Conservation (phyloP, 2,888 invertebrate species). For the Eucera pruinosa region DNA sequence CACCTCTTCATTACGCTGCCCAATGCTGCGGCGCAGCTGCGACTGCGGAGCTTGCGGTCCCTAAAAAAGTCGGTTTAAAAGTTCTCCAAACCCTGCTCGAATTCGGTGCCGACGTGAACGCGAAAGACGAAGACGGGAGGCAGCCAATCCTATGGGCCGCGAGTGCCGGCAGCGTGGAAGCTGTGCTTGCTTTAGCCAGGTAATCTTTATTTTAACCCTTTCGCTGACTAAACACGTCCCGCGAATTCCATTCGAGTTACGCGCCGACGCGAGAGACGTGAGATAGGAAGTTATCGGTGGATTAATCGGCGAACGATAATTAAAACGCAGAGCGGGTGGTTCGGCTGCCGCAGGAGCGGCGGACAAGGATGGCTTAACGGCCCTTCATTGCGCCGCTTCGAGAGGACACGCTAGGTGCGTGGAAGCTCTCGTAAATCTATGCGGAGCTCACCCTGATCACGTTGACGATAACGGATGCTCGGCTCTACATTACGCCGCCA, state of each 20-base stretch:
- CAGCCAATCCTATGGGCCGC: constrained; percentile 99
- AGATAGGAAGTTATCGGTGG: no score
- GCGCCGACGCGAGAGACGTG: no score
- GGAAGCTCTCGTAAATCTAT: constrained; percentile 93
- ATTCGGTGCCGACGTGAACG: constrained; percentile 92
- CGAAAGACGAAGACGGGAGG: constrained; percentile 95
- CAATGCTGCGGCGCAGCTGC: constrained; percentile 96
- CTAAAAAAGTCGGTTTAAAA: constrained; percentile 89
- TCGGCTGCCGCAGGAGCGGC: constrained; percentile 87
- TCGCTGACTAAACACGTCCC: no score
- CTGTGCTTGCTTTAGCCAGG: constrained; percentile 94
- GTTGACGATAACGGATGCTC: constrained; percentile 97
- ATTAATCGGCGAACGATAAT: constrained; percentile 30
- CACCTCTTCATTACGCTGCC: constrained; percentile 98
- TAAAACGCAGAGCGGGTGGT: constrained; percentile 79
- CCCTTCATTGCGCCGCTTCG: constrained; percentile 98
- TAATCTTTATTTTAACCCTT: no score
- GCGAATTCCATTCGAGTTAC: no score
- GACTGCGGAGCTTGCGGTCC: constrained; percentile 81
- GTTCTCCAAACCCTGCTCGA: constrained; percentile 92
- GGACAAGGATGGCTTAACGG: constrained; percentile 96
- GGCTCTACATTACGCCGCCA: constrained; percentile 98
- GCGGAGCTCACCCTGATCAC: constrained; percentile 95
- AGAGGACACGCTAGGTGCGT: constrained; percentile 97
- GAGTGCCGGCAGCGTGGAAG: constrained; percentile 97